Conservation (phyloP, 2,888 invertebrate genomes). For the Stegana nigrithorax region DNA sequence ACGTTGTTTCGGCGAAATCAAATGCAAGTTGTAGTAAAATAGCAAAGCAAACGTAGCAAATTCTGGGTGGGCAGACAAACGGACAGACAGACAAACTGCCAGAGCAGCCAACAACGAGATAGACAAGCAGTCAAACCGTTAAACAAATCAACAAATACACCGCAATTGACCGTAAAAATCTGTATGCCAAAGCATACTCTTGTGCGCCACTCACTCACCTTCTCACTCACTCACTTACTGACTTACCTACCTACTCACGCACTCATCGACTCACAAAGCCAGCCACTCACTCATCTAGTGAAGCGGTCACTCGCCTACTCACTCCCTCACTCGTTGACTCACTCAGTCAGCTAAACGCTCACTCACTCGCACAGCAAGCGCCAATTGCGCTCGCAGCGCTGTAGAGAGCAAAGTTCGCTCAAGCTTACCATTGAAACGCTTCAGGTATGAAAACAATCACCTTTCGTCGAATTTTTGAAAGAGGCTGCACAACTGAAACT, state of each 20-base stretch:
- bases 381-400: not conserved
- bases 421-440: constrained; percentile 48
- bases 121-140: not conserved
- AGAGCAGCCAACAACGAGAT: not conserved
- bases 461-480: constrained; percentile 34
- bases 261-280: not conserved
- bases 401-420: constrained; percentile 33
- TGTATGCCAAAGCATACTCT: constrained; percentile 31
- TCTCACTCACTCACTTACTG: not conserved
- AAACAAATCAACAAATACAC: constrained; percentile 47
- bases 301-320: no score
- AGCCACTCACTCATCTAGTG: not conserved
- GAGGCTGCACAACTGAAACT: not conserved
- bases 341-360: not conserved
- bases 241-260: not conserved
- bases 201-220: not conserved
- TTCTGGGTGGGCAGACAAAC: not conserved
- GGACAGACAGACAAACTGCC: not conserved
- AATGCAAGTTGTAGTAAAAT: constrained; percentile 9
- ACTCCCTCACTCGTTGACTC: not conserved
- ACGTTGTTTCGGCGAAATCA: constrained; percentile 6
- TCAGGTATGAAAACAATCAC: constrained; percentile 59
- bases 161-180: constrained; percentile 58
- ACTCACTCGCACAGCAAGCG: not conserved
- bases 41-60: not conserved